phyloP scores from a whole-genome alignment of 2,113 vertebrate species.

The Entomyzon cyanotis region DNA sequence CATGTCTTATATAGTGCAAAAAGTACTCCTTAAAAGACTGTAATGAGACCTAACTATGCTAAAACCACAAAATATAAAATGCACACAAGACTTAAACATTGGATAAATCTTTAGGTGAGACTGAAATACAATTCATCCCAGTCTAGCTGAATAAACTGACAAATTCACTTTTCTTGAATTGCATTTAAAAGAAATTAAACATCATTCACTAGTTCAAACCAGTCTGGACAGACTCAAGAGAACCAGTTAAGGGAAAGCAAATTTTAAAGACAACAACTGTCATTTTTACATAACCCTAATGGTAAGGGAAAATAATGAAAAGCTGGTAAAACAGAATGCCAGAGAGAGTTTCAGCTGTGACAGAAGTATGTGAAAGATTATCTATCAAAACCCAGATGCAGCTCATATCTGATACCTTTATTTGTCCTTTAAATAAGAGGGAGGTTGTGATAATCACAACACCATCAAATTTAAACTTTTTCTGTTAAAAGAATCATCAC shows the following conservation, averaged over 20 bases:
- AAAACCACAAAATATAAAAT: constrained; percentile 29
- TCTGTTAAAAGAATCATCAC: background rate
- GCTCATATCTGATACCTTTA: background rate
- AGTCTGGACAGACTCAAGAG: background rate
- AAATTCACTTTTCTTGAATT: background rate
- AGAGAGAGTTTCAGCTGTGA: background rate
- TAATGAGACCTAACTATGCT: background rate
- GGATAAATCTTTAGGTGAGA: constrained; percentile 1
- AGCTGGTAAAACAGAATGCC: background rate
- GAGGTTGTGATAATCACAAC: background rate
- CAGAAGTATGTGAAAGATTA: background rate
- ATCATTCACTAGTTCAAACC: background rate
- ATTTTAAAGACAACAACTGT: background rate
- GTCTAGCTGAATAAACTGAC: background rate
- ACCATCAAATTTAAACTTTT: background rate
- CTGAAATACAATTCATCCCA: background rate
- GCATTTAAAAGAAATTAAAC: background rate
- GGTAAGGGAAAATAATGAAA: background rate
- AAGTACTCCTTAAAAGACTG: constrained; percentile 7
- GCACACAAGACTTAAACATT: background rate
- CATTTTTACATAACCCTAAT: background rate
- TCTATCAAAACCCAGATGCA: background rate
- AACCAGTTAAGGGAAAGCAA: background rate
- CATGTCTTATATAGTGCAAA: constrained; percentile 33
- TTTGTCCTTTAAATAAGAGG: background rate